These are phyloP conservation scores for Emys orbicularis DNA, from an alignment of 2,797 vertebrate species.

Conservation along the genomic window DNA sequence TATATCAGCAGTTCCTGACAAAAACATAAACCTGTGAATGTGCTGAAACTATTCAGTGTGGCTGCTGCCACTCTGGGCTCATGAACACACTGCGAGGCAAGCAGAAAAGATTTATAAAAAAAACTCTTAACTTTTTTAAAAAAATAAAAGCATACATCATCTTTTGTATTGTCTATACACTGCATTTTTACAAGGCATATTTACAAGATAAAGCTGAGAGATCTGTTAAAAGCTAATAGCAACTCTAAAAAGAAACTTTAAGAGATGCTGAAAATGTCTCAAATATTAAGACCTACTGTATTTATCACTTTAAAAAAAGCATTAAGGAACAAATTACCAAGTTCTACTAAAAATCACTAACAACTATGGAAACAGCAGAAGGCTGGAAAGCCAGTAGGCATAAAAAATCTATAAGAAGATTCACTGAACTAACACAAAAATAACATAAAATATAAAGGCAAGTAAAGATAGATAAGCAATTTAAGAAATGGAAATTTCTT, in stretches of 20 bases:
- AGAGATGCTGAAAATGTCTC: constrained; percentile 30
- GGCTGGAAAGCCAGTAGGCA: background rate
- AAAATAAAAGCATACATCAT: background rate
- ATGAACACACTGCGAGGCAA: background rate
- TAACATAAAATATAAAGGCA: background rate
- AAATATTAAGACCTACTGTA: background rate
- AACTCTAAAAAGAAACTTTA: background rate
- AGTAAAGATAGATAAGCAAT: background rate
- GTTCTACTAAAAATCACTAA: background rate
- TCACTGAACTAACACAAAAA: background rate
- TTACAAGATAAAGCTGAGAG: constrained; percentile 11
- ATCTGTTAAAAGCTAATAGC: background rate
- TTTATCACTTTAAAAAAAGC: background rate
- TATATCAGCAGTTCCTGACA: constrained; percentile 22
- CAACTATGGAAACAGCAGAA: background rate
- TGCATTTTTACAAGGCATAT: constrained; percentile 46
- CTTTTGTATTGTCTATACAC: constrained; percentile 3
- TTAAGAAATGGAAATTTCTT: background rate
- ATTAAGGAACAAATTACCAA: constrained; percentile 39
- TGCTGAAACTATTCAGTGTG: background rate
- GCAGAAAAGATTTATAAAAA: constrained; percentile 17
- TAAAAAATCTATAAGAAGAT: background rate
- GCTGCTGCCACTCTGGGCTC: background rate
- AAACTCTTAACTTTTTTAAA: background rate
- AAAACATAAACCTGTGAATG: constrained; percentile 34